A percentile compares a stretch with the other conserved stretches of the same genome.
These are phyloP conservation scores for Bombus polaris DNA, from an alignment of 1,140 invertebrate genomes.

Conservation along the genomic window DNA sequence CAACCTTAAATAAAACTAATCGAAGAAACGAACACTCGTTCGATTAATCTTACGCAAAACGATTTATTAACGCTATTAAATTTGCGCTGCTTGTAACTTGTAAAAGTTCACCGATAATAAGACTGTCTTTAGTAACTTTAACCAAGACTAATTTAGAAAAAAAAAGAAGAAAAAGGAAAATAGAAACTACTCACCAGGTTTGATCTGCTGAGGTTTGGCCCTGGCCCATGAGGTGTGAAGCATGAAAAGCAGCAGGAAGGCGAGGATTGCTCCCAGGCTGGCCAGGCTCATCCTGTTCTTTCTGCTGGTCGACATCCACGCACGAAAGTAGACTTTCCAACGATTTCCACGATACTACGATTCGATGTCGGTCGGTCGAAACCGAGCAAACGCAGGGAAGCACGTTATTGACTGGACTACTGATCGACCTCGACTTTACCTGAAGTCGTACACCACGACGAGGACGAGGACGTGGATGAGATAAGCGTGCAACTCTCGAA, in stretches of 20 bases:
- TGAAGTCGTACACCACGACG: slow-evolving; percentile 22
- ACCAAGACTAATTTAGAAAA: background rate
- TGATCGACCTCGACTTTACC: slow-evolving; percentile 23
- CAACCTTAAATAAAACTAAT: too few relatives aligned
- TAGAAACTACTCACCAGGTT: slow-evolving; percentile 71
- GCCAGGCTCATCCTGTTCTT: slow-evolving; percentile 64
- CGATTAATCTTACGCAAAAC: too few relatives aligned
- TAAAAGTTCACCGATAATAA: background rate
- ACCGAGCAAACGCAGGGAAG: too few relatives aligned
- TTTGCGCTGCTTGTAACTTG: too few relatives aligned
- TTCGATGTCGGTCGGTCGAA: background rate
- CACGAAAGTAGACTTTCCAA: slow-evolving; percentile 2
- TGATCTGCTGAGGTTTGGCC: slow-evolving; percentile 72
- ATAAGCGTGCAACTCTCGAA: slow-evolving; percentile 6
- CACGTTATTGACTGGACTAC: slow-evolving; percentile 5
- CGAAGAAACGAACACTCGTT: too few relatives aligned
- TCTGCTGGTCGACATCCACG: slow-evolving; percentile 40
- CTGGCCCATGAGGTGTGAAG: slow-evolving; percentile 56
- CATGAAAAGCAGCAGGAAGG: slow-evolving; percentile 61
- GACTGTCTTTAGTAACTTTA: too few relatives aligned
- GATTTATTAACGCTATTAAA: too few relatives aligned
- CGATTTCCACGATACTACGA: background rate
- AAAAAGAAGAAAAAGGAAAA: background rate
- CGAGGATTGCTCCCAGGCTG: slow-evolving; percentile 60
- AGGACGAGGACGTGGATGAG: background rate